phyloP scores from a whole-genome alignment of 2,797 vertebrate species.

The Hybognathus amarus region DNA sequence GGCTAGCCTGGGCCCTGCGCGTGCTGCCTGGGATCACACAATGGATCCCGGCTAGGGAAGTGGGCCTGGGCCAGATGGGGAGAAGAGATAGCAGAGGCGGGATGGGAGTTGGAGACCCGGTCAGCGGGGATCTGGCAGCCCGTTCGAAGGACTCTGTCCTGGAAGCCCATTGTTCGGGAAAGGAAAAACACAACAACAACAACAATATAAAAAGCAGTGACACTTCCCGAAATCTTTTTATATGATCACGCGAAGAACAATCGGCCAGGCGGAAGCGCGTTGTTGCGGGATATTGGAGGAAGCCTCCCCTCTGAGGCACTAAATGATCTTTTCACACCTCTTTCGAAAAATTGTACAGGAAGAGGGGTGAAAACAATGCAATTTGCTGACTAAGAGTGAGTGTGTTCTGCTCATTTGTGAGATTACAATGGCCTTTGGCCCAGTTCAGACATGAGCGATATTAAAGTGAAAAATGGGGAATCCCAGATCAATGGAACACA shows the following conservation, averaged over 20 bases:
- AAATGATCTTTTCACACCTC: constrained; percentile 84
- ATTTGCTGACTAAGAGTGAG: constrained; percentile 75
- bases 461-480: constrained; percentile 77
- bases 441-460: constrained; percentile 64
- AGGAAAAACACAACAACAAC: constrained; percentile 86
- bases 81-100: constrained; percentile 79
- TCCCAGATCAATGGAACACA: constrained; percentile 58
- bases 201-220: constrained; percentile 72
- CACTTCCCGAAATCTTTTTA: constrained; percentile 83
- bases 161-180: constrained; percentile 82
- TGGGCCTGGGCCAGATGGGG: constrained; percentile 80
- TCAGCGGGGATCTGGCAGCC: constrained; percentile 71
- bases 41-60: constrained; percentile 80
- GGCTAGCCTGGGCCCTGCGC: constrained; percentile 76
- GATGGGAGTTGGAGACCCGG: constrained; percentile 76
- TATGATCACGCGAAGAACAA: constrained; percentile 82
- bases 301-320: constrained; percentile 76
- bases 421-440: constrained; percentile 82
- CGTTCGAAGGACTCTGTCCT: constrained; percentile 80
- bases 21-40: constrained; percentile 80
- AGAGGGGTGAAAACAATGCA: constrained; percentile 73
- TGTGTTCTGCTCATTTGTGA: constrained; percentile 75
- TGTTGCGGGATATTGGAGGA: constrained; percentile 80
- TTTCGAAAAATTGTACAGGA: constrained; percentile 74
- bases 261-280: constrained; percentile 75